Percentiles rank a stretch among this genome's conserved stretches.
Conservation (phyloP, 1,140 invertebrate genomes). For the Hycleus phaleratus region DNA sequence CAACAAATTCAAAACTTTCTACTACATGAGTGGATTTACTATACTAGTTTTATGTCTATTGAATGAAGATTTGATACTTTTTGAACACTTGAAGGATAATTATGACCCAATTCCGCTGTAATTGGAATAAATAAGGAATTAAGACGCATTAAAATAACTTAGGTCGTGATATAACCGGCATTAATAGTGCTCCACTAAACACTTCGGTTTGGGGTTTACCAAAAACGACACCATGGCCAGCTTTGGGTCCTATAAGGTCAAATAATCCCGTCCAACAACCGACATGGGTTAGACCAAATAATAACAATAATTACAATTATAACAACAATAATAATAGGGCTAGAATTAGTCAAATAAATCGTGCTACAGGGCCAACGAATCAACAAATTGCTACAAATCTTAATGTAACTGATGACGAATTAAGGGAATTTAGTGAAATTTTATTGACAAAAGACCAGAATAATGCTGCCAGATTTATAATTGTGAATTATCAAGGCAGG, state of each 20-base stretch:
- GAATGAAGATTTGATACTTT: too few relatives aligned
- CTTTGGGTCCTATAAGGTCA: constrained; percentile 9
- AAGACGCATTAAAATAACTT: background rate
- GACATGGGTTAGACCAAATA: constrained; percentile 13
- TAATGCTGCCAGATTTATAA: constrained; percentile 58
- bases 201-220: too few relatives aligned
- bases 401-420: constrained; percentile 46
- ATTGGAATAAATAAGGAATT: background rate
- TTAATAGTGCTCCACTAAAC: background rate
- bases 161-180: background rate
- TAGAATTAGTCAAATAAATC: background rate
- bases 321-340: background rate
- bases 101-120: too few relatives aligned
- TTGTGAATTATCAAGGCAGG: constrained; percentile 62
- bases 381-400: background rate
- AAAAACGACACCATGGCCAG: constrained; percentile 21
- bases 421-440: constrained; percentile 59
- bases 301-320: background rate
- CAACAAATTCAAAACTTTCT: too few relatives aligned
- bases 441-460: constrained; percentile 63
- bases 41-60: too few relatives aligned
- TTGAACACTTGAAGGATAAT: too few relatives aligned
- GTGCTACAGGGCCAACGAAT: background rate
- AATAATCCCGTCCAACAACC: constrained; percentile 2
- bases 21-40: too few relatives aligned